Evolutionary conservation across 2,113 vertebrate genomes (phyloP), one percentile per base, ranked within the genome.

Genomic region (Eurypyga helias): DNA sequence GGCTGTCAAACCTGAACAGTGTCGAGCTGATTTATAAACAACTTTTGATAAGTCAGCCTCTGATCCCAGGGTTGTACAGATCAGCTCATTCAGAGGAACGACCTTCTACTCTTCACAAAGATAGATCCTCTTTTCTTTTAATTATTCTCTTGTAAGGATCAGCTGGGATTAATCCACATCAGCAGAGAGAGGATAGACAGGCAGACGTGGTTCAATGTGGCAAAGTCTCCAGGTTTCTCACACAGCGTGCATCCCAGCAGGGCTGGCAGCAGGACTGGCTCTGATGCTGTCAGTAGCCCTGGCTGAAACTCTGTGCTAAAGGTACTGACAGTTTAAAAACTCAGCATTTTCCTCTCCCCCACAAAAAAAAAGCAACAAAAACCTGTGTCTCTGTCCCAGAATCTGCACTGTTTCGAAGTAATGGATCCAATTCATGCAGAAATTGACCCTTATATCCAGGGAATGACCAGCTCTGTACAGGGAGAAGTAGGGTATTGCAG

Each of bases 31-130:
- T 87, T 75, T 93, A 49, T 83, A 93, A 83, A 91, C 43, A 73
- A 65, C 62, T 52, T 89, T 66, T 78, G 21, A 67, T 86, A 94
- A 92, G 8, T 17, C 9, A 72, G 7, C 8, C 13, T 66, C 87
- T 71, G 16, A 69, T 87, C 28, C 43, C 71, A 45, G 7, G 43
- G 23, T 88, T 77, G 36, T n/a, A 67, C 23, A 69, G 36, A 83
- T 87, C 71, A 82, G 21, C 57, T 96, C 90, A 45, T 82, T 93
- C 87, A 76, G 4, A 87, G 46, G 33, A 91, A 62, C 70, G 6
- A 71, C 82, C 52, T 62, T 46, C 21, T 83, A 29, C 38, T 80
- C 76, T 94, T 91, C 94, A 86, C 33, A 89, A 89, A 96, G 52
- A 8, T 43, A 55, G 18, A 31, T 83, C 13, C 23, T 38, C 87